Conservation (phyloP, 2,888 invertebrate species). For the Ochropacha duplaris region DNA sequence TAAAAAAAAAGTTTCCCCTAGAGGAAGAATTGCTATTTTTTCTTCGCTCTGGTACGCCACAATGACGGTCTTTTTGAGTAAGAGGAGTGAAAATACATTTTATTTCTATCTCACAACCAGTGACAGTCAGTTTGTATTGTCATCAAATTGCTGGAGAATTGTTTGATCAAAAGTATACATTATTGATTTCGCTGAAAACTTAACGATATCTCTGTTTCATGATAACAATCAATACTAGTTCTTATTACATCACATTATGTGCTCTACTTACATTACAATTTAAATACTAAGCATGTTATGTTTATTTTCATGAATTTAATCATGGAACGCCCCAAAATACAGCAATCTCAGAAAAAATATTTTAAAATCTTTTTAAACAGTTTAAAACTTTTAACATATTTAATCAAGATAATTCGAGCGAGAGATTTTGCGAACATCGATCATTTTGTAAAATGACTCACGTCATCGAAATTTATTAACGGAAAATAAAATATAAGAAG, state of each 20-base stretch:
- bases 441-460: neutral
- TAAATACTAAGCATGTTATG: constrained; percentile 12
- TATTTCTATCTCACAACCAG: neutral
- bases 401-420: constrained; percentile 10
- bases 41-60: no score
- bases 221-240: neutral
- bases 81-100: no score
- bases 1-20: no score
- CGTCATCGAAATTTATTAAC: neutral
- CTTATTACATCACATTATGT: neutral
- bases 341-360: no score
- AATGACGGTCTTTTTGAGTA: no score
- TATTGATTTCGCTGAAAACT: neutral
- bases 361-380: constrained; percentile 17
- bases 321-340: constrained; percentile 17
- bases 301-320: constrained; percentile 11
- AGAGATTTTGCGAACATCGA: constrained; percentile 9
- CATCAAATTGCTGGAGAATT: neutral
- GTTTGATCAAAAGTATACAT: neutral
- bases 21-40: no score
- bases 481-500: neutral
- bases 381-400: constrained; percentile 12
- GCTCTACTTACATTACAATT: constrained; percentile 4
- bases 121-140: neutral
- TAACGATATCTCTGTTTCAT: neutral